Base-by-base conservation (phyloP, 2,888 invertebrate species). In the Macropis europaea region DNA sequence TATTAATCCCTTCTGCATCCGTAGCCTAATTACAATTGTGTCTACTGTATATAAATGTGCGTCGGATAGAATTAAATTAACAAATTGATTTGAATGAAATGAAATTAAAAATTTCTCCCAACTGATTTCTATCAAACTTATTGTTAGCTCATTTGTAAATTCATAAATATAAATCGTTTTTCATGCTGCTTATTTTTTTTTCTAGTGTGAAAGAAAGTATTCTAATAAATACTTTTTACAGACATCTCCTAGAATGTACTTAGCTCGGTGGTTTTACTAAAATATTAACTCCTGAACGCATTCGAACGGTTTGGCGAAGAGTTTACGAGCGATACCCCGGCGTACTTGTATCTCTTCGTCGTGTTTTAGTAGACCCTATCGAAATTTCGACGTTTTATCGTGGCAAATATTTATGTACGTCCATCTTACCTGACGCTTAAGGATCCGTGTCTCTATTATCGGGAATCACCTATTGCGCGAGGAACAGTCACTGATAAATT, bases 401-500 rank as follows among this genome's bases (percentile, higher is more conserved):
- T 36, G 62, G 52, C 77, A 81, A 82, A 82, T 79, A 79, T 81
- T 82, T 71, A 61, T 69, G 69, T 54, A 70, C 60, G 67, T 53
- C 72, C 72, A 74, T 72, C 56, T 54, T 76, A 76, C 76, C 70
- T 70, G 59, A 30, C 34, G 15, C 13, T 34, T 17, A 50, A 42
- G 19, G 54, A 54, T 30, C 56, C 24, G 36, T 13, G 56, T 13
- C 19, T 26, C 63, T 32, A 57, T 73, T 71, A 67, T 71, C 66
- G 47, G 38, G 59, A 68, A 61, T 75, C 66, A 63, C 36, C 59
- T 57, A 54, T 43, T 36, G 24, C 48, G 40, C 42, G 54, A 69
- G 34, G 52, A 45, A 56, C 50, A 66, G 57, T 54, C 42, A 57
- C 53, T 77, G 78, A 84, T 84, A 84, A 83, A 84, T 82, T 81